phyloP scores from a whole-genome alignment of 2,888 invertebrate species.

The Sphaerolaimus hirsutus region DNA sequence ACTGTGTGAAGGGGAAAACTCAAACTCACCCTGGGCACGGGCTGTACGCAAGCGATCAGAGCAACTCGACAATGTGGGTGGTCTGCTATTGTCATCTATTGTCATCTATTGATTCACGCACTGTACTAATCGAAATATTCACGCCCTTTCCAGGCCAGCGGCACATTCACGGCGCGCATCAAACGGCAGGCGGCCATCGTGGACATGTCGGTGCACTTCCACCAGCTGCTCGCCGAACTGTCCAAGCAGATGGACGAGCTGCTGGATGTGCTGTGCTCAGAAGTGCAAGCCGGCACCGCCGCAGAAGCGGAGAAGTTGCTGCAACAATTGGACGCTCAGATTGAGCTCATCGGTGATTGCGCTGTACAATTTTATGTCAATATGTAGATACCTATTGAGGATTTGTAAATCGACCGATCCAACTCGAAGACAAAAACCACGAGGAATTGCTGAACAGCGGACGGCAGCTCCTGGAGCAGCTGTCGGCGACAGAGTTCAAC shows the following conservation, averaged over 20 bases:
- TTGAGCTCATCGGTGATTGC: conserved; percentile 25
- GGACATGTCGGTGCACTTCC: conserved; percentile 49
- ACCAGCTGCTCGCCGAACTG: conserved; percentile 46
- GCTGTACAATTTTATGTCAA: too few relatives aligned
- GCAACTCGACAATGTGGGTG: too few relatives aligned
- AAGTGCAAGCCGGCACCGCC: conserved; percentile 22
- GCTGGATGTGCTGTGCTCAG: conserved; percentile 27
- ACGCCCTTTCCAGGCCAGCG: too few relatives aligned
- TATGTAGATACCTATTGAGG: too few relatives aligned
- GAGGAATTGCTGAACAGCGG: conserved; percentile 46
- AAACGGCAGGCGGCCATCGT: conserved; percentile 48
- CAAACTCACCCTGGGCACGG: too few relatives aligned
- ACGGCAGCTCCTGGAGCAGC: conserved; percentile 48
- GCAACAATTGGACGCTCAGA: conserved; percentile 24
- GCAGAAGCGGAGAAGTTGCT: conserved; percentile 23
- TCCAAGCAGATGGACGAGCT: conserved; percentile 22
- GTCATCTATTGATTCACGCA: too few relatives aligned
- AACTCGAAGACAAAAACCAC: conserved; percentile 40
- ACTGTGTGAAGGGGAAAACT: too few relatives aligned
- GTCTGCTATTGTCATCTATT: too few relatives aligned
- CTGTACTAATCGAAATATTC: too few relatives aligned
- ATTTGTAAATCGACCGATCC: too few relatives aligned
- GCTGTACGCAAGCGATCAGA: too few relatives aligned
- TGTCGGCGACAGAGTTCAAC: conserved; percentile 43
- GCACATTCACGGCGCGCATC: background rate